These are phyloP conservation scores for Drosophila kanekoi DNA, from an alignment of 2,888 invertebrate species.

Conservation along the genomic window DNA sequence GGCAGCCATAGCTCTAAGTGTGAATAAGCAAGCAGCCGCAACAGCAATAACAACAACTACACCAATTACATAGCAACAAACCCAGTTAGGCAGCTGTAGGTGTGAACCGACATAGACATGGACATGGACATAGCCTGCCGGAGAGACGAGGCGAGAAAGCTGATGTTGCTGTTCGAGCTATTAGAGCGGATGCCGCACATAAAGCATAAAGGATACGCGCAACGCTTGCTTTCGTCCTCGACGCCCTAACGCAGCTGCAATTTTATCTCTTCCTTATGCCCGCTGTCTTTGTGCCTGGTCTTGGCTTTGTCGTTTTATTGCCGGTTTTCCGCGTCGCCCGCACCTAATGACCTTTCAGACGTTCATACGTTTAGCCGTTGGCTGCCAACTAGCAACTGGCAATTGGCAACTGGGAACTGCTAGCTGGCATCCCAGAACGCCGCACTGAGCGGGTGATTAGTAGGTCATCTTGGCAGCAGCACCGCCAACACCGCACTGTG, in stretches of 20 bases:
- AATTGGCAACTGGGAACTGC: slow-evolving; percentile 17
- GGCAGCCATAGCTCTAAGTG: slow-evolving; percentile 50
- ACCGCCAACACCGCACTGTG: slow-evolving; percentile 12
- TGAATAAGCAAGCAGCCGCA: slow-evolving; percentile 61
- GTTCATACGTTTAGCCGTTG: slow-evolving; percentile 33
- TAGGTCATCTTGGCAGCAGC: slow-evolving; percentile 37
- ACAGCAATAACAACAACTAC: slow-evolving; percentile 61
- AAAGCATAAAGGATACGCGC: slow-evolving; percentile 75
- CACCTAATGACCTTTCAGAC: slow-evolving; percentile 69
- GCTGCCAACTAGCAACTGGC: slow-evolving; percentile 40
- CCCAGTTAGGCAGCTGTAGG: slow-evolving; percentile 48
- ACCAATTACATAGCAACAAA: slow-evolving; percentile 63
- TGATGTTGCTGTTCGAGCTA: slow-evolving; percentile 26
- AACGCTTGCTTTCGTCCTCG: slow-evolving; percentile 35
- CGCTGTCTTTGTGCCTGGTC: slow-evolving; percentile 60
- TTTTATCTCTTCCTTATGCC: slow-evolving; percentile 73
- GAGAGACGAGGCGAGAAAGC: slow-evolving; percentile 16
- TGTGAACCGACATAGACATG: slow-evolving; percentile 41
- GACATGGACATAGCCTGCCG: slow-evolving; percentile 11
- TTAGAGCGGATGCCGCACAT: slow-evolving; percentile 67
- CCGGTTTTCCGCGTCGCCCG: slow-evolving; percentile 63
- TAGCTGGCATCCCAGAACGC: slow-evolving; percentile 2
- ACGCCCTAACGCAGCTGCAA: slow-evolving; percentile 34
- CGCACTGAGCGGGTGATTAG: slow-evolving; percentile 66
- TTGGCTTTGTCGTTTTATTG: slow-evolving; percentile 54